phyloP scores from a whole-genome alignment of 2,888 invertebrate species.

The Ashinkailepas kermadecensis region DNA sequence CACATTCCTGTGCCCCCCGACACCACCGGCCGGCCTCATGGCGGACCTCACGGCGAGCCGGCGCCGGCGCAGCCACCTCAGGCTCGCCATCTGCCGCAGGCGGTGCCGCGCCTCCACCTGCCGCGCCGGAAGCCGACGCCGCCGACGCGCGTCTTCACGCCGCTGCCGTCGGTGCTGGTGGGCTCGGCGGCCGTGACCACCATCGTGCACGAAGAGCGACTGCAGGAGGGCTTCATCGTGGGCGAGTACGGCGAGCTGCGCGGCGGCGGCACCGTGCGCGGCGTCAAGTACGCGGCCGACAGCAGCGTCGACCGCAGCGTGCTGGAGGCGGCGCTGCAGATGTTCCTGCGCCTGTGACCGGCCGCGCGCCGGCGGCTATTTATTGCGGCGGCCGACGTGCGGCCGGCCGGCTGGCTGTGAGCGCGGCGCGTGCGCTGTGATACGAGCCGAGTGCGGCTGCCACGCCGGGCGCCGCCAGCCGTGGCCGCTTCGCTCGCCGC shows the following conservation, averaged over 20 bases:
- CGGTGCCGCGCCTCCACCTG: neutral
- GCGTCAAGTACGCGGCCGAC: conserved; percentile 9
- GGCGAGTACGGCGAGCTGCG: conserved; percentile 16
- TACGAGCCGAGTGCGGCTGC: neutral
- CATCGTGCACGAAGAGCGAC: conserved; percentile 3
- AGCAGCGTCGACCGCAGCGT: conserved; percentile 4
- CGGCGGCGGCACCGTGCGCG: conserved; percentile 11
- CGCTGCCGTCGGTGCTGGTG: neutral
- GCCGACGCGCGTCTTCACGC: neutral
- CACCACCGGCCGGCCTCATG: neutral
- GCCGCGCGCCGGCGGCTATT: neutral
- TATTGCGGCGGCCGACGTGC: neutral
- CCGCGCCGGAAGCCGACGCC: neutral
- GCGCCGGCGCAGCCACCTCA: neutral
- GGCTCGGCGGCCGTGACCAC: neutral
- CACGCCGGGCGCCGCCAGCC: no score
- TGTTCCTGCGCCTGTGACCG: neutral
- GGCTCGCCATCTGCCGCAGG: neutral
- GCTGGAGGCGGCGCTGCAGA: conserved; percentile 6
- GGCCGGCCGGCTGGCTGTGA: neutral
- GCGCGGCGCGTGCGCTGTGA: neutral
- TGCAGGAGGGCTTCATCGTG: conserved; percentile 3
- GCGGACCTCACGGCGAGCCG: neutral
- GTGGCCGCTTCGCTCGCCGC: no score
- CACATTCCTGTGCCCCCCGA: neutral